Base-by-base conservation (phyloP, 2,797 vertebrate species). In the Lepidocolaptes lacrymiger region DNA sequence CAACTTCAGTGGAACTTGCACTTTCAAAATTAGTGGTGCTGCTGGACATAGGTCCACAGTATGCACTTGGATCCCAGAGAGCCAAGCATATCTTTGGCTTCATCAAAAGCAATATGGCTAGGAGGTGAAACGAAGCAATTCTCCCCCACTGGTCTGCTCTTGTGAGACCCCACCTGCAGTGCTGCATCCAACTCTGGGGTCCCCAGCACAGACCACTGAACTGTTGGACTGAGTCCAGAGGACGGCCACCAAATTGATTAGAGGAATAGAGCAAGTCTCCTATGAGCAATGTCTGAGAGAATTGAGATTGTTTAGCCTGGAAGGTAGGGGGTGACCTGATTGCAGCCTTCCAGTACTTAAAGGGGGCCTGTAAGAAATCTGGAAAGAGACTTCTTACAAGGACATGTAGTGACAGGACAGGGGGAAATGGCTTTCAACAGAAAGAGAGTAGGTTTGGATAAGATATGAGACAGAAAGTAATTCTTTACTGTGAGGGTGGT, bases 31-130 rank as follows among this genome's bases (percentile, higher is more conserved):
- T 22, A 21, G 3, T 14, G 26, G 7, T 66, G 34, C 34, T 36
- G 52, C 22, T 66, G 39, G 22, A 5, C 4, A 1, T 20, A 15
- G 9, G 12, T 44, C 4, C 0, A 0, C 37, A 58, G 2, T 32
- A 22, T 27, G 30, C 24, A 3, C 15, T 17, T 84, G 30, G 18
- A 59, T 28, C 15, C 26, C 26, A 32, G 59, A 59, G 14, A 52
- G 30, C 30, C 30, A 72, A 0, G 15, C 10, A 3, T 15, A 6
- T 39, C n/a, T n/a, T 59, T 12, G 7, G 39, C 52, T 72, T 46
- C n/a, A 41, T 59, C 2, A 1, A 20, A 36, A 77, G 34, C 34
- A 46, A 34, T 2, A 0, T 14, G 34, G 51, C 21, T 39, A 59
- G 51, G 5, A 3, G 16, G 51, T 22, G 24, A 23, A 22, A 44